Evolutionary conservation across 2,888 invertebrate species (phyloP).

Genomic region (Nebria brevicollis): DNA sequence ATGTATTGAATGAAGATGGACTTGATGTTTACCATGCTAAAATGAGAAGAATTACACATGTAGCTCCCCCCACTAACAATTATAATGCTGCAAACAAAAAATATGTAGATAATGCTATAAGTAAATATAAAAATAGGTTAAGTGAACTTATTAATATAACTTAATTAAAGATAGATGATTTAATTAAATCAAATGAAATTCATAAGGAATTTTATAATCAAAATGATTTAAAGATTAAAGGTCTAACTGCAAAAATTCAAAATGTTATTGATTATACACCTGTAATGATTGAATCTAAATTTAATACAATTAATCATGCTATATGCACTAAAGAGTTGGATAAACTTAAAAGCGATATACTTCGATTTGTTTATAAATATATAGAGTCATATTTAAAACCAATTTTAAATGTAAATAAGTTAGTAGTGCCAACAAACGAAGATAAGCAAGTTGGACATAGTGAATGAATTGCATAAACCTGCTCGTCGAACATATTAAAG

Average conservation of each 20-base stretch:
- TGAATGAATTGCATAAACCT: conserved; percentile 57
- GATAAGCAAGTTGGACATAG: neutral
- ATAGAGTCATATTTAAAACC: too few relatives aligned
- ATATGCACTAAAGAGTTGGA: too few relatives aligned
- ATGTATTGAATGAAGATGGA: conserved; percentile 12
- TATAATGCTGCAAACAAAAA: neutral
- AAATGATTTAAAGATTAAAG: neutral
- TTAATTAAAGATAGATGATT: neutral
- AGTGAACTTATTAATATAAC: too few relatives aligned
- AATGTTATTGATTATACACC: conserved; percentile 40
- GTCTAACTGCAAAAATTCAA: neutral
- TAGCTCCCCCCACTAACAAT: neutral
- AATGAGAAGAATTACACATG: neutral
- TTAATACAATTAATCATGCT: too few relatives aligned
- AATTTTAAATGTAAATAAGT: too few relatives aligned
- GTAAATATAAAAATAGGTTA: neutral
- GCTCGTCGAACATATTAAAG: conserved; percentile 58
- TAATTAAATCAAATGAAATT: neutral
- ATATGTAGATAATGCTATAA: neutral
- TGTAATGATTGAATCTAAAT: too few relatives aligned
- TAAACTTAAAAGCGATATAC: too few relatives aligned
- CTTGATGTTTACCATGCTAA: neutral
- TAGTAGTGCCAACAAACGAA: too few relatives aligned
- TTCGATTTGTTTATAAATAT: too few relatives aligned
- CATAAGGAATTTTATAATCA: neutral